Conservation (phyloP, 2,888 invertebrate species). For the Cetonia aurata region DNA sequence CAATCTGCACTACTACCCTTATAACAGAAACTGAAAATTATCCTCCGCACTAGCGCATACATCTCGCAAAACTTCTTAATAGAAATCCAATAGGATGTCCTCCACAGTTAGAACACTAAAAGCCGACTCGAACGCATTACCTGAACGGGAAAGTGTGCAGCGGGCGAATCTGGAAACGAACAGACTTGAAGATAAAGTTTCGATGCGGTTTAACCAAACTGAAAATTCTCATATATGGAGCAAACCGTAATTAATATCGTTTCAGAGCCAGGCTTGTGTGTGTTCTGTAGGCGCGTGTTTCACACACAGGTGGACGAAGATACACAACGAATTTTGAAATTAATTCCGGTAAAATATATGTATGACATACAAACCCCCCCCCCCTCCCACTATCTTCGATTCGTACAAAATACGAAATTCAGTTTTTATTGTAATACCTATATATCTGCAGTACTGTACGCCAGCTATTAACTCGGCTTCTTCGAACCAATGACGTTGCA, state of each 20-base stretch:
- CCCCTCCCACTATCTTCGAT: too few species aligned
- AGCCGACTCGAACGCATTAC: slow-evolving; percentile 7
- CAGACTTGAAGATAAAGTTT: slow-evolving; percentile 3
- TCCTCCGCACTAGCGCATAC: background rate
- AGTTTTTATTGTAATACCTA: too few species aligned
- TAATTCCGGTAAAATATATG: slow-evolving; percentile 8
- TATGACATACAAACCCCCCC: too few species aligned
- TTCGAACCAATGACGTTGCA: too few species aligned
- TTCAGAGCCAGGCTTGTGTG: background rate
- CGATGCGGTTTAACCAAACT: background rate
- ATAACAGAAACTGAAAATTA: too few species aligned
- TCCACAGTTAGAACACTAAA: background rate
- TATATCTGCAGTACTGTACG: too few species aligned
- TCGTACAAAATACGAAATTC: too few species aligned
- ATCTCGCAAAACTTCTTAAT: slow-evolving; percentile 10
- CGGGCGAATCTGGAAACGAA: background rate
- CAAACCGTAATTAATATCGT: slow-evolving; percentile 23
- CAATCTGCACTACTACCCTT: too few species aligned
- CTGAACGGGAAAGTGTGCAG: background rate
- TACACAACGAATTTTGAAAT: slow-evolving; percentile 5
- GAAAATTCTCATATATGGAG: background rate
- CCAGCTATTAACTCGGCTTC: too few species aligned
- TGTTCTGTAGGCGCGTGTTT: background rate
- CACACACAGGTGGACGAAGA: background rate
- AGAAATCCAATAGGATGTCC: slow-evolving; percentile 16